Percentiles rank a stretch among this genome's conserved stretches.
phyloP scores from a whole-genome alignment of 1,140 invertebrate genomes.

The Protaetia brevitarsis region DNA sequence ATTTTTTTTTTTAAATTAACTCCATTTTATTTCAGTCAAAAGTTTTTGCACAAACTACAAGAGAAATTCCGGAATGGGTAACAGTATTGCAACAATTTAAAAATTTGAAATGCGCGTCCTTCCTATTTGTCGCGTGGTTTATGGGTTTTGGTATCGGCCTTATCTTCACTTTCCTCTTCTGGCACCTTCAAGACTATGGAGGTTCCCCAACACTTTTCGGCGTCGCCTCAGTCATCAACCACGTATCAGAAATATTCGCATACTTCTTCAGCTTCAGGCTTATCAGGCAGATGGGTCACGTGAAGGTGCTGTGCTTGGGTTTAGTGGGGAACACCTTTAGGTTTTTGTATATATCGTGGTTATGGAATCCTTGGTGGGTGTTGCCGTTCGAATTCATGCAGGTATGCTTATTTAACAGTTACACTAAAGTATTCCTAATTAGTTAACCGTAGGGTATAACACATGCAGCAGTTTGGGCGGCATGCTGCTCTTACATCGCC shows the following conservation, averaged over 20 bases:
- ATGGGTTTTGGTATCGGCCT: conserved; percentile 99
- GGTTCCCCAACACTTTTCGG: conserved; percentile 97
- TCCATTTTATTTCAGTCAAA: conserved; percentile 64
- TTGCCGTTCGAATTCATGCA: conserved; percentile 98
- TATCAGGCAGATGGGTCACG: conserved; percentile 90
- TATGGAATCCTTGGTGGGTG: conserved; percentile 96
- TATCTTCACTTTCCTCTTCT: conserved; percentile 99
- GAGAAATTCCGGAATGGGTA: conserved; percentile 89
- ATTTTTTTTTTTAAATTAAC: not conserved
- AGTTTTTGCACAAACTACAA: conserved; percentile 90
- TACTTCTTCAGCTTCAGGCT: conserved; percentile 97
- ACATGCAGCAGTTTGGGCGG: conserved; percentile 97
- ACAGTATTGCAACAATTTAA: conserved; percentile 87
- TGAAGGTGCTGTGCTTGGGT: conserved; percentile 92
- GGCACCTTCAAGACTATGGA: conserved; percentile 97
- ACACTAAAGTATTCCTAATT: no score
- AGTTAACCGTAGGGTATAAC: conserved; percentile 73
- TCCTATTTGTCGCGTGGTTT: conserved; percentile 96
- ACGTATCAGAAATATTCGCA: conserved; percentile 97
- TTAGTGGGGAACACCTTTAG: conserved; percentile 89
- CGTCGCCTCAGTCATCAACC: conserved; percentile 97
- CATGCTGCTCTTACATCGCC: conserved; percentile 95
- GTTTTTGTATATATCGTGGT: conserved; percentile 94
- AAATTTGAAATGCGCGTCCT: conserved; percentile 86
- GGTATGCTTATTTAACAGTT: no score